These are phyloP conservation scores for Xylophagus ater DNA, from an alignment of 2,888 invertebrate species.

Conservation along the genomic window DNA sequence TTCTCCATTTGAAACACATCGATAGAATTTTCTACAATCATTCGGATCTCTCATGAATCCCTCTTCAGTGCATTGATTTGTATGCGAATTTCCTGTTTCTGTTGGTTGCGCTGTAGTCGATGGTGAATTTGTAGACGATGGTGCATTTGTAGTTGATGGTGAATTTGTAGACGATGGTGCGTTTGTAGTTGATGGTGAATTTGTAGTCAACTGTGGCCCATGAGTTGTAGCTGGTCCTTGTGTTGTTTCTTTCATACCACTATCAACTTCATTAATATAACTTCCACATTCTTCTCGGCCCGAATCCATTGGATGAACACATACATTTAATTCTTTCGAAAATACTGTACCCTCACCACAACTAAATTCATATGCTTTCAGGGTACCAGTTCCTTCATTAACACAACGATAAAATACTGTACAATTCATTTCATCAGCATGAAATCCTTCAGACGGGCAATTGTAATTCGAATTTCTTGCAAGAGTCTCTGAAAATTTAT, in stretches of 20 bases:
- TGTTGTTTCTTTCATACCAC: constrained; percentile 3
- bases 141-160: constrained; percentile 5
- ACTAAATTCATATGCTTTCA: constrained; percentile 53
- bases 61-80: constrained; percentile 35
- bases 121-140: constrained; percentile 15
- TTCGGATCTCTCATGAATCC: constrained; percentile 59
- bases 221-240: neutral
- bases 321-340: constrained; percentile 53
- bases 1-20: constrained; percentile 55
- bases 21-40: constrained; percentile 64
- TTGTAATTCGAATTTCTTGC: constrained; percentile 30
- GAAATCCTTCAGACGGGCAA: constrained; percentile 59
- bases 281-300: constrained; percentile 56
- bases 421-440: constrained; percentile 61
- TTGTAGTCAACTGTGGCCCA: constrained; percentile 12
- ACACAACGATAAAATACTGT: constrained; percentile 65
- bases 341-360: constrained; percentile 68
- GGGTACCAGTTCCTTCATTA: constrained; percentile 44
- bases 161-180: constrained; percentile 10
- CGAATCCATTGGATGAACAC: constrained; percentile 58
- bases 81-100: constrained; percentile 23
- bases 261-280: constrained; percentile 31
- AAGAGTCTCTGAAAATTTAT: neutral
- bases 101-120: constrained; percentile 11
- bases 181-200: constrained; percentile 5